phyloP scores from a whole-genome alignment of 2,113 vertebrate genomes.

The Jacana jacana region DNA sequence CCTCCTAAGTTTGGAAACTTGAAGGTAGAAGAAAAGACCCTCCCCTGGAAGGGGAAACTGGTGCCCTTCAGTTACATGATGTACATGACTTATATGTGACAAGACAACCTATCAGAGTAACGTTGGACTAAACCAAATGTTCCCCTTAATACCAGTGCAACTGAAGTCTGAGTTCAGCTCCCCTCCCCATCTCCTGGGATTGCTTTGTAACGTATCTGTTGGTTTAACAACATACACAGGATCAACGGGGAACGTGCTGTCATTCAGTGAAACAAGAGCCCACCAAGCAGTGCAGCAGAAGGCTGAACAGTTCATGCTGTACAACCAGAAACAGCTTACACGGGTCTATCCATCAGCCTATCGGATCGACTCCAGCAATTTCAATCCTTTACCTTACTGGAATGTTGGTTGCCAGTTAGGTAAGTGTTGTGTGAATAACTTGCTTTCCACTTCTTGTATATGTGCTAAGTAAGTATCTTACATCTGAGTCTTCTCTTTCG shows the following conservation, averaged over 20 bases:
- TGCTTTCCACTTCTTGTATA: not conserved
- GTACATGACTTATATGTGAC: not conserved
- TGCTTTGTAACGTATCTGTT: not conserved
- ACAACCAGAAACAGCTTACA: conserved; percentile 95
- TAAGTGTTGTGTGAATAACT: conserved; percentile 33
- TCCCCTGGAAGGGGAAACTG: not conserved
- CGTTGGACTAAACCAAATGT: not conserved
- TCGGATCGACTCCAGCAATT: conserved; percentile 97
- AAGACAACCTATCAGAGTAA: rapidly evolving
- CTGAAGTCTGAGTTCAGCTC: not conserved
- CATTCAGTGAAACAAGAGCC: conserved; percentile 92
- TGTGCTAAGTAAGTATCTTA: not conserved
- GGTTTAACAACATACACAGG: conserved; percentile 67
- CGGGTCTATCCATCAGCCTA: conserved; percentile 97
- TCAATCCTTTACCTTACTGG: conserved; percentile 96
- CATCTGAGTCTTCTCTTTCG: not conserved
- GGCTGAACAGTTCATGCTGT: conserved; percentile 87
- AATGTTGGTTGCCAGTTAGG: conserved; percentile 94
- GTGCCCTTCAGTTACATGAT: not conserved
- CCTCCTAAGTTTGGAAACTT: not conserved
- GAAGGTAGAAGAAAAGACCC: not conserved
- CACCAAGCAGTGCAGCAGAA: conserved; percentile 93
- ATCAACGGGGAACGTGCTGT: conserved; percentile 89
- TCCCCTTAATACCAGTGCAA: not conserved
- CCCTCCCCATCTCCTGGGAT: not conserved